Evolutionary conservation across 2,888 invertebrate genomes (phyloP).

Genomic region (Eledona agricola): DNA sequence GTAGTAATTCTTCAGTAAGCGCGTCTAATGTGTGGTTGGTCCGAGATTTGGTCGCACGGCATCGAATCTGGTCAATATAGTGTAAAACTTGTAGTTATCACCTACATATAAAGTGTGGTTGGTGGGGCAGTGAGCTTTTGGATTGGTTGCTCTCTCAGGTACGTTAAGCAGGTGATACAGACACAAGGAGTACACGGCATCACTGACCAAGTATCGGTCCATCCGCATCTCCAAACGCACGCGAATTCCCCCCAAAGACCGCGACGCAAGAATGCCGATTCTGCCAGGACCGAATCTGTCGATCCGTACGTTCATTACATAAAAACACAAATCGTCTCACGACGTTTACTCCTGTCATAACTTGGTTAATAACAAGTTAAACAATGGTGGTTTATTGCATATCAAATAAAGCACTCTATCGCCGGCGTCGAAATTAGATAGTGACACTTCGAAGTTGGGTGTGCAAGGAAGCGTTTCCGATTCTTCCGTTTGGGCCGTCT

Average conservation of each 20-base stretch:
- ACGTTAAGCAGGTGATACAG: constrained; percentile 56
- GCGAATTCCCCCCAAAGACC: constrained; percentile 34
- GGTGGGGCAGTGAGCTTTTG: constrained; percentile 44
- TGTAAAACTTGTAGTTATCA: constrained; percentile 49
- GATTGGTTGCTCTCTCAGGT: constrained; percentile 53
- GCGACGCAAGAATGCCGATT: constrained; percentile 14
- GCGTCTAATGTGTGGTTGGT: constrained; percentile 12
- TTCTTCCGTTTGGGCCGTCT: constrained; percentile 11
- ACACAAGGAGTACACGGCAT: constrained; percentile 51
- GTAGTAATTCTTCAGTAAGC: no score
- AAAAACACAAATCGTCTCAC: constrained; percentile 24
- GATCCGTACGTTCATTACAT: constrained; percentile 19
- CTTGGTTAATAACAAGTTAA: constrained; percentile 45
- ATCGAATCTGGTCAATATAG: constrained; percentile 23
- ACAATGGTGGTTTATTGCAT: constrained; percentile 48
- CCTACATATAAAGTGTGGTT: constrained; percentile 45
- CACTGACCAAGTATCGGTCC: constrained; percentile 54
- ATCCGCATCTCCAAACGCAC: constrained; percentile 45
- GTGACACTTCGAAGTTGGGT: constrained; percentile 38
- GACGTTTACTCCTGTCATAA: constrained; percentile 43
- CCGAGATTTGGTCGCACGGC: no score
- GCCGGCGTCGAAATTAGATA: constrained; percentile 37
- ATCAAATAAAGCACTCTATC: constrained; percentile 43
- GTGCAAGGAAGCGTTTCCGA: constrained; percentile 38
- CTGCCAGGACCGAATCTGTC: neutral